Evolutionary conservation across 2,797 vertebrate genomes (phyloP), one percentile per base, ranked within the genome.

Genomic region (Telmatherina bonti): DNA sequence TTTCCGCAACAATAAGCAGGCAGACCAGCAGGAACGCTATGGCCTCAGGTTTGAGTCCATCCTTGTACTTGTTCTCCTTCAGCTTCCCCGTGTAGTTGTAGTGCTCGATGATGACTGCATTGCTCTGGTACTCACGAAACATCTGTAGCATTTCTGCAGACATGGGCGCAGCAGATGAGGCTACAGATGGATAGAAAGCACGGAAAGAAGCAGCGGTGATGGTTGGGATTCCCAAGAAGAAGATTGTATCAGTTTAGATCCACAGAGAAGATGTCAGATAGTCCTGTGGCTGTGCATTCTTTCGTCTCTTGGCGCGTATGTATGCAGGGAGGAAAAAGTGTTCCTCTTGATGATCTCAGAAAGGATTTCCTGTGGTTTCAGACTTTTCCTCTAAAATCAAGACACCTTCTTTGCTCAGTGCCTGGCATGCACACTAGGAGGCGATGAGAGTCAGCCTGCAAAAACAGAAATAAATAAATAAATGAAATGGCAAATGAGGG

Each of bases 31-130:
- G 91, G 82, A 96, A 96, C 0, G 85, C 85, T 0, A 93, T 93
- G 36, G 93, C 92, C 26, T 95, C 95, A 0, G 94, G 91, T 74
- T 95, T 95, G 64, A 97, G 83, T 29, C 96, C 95, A 0, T 93
- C 83, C 33, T 82, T 93, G 89, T 97, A 96, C 67, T 93, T 95
- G 70, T 87, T 87, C 3, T 82, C 91, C 0, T 89, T 90, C 36
- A 96, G 92, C 77, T 97, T 97, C n/a, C 96, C 96, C 0, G 95
- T 96, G 89, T 86, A 95, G 91, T 96, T 96, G 89, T 97, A 97
- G 61, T 97, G 96, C 18, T 91, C 78, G 0, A 71, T 33, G 74
- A 97, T 94, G 64, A 96, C 83, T 0, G 83, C 73, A 2, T 94
- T 94, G 85, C 85, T 94, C 49, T 91, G 93, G 83, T 96, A 96